Evolutionary conservation across 2,888 invertebrate species (phyloP), one percentile per base, ranked within the genome.

Genomic region (Alviniconcha strummeri): DNA sequence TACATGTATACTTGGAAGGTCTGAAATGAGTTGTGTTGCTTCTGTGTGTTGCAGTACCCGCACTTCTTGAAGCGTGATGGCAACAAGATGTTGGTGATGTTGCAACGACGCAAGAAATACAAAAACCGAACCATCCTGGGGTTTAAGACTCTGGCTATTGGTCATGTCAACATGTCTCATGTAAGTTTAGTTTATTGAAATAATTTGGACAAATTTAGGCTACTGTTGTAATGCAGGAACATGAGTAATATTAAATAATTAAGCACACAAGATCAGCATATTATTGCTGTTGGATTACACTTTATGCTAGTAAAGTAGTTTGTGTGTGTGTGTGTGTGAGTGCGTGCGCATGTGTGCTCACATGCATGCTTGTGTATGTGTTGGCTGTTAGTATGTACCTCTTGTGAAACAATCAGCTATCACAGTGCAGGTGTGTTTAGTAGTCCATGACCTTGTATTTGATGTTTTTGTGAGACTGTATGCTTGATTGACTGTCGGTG

Each of bases 21-120:
- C 36, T 36, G 36, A 36, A 36, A 36, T 36, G 3, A 36, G 36
- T 36, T 3, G 3, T 36, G 36, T 36, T 36, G 36, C 36, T 36
- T 11, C 4, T 72, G 72, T 36, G 15, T 69, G 69, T 69, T 69
- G 69, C 94, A 96, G 95, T 99, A 99, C 95, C 99, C 99, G 83
- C 99, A 99, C 94, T 99, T 98, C 93, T 96, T 99, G 89, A 99
- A 99, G 94, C 95, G 99, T 88, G 98, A 99, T 94, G 97, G 98
- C 84, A 99, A 99, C 95, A 97, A 97, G 93, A 95, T 99, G 90
- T 97, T 99, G 92, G 96, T 99, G 88, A 96, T 99, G 95, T 95
- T 99, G 89, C 99, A 99, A 94, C 95, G 99, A 89, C 96, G 99
- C 88, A 99, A 99, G 94, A 96, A 98, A 92, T 99, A 99, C 95